phyloP scores from a whole-genome alignment of 2,797 vertebrate genomes.

The Oreochromis grahami region DNA sequence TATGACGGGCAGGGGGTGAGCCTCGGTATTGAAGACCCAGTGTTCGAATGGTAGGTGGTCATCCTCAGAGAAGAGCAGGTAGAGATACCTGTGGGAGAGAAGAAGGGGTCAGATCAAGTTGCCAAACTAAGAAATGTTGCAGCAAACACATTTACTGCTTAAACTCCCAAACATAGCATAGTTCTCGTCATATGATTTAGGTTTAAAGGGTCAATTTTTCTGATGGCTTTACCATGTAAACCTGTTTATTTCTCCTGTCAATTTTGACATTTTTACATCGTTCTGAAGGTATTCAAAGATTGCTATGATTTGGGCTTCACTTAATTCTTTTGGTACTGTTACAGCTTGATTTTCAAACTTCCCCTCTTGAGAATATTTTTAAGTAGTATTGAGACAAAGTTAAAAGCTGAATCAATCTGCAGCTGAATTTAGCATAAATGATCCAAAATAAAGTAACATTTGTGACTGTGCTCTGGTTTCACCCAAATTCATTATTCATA shows the following conservation, averaged over 20 bases:
- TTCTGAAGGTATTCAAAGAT: no score
- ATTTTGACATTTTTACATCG: background rate
- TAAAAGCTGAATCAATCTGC: background rate
- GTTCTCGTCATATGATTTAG: no score
- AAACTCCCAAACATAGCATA: background rate
- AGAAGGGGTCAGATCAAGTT: background rate
- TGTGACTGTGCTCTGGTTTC: background rate
- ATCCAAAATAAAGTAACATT: background rate
- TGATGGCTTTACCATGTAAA: background rate
- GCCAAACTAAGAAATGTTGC: background rate
- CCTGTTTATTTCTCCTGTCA: background rate
- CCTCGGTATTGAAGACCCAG: constrained; percentile 98
- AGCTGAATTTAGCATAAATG: background rate
- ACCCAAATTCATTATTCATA: background rate
- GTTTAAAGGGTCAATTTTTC: no score
- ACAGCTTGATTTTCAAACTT: background rate
- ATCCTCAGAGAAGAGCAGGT: constrained; percentile 95
- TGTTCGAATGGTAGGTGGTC: constrained; percentile 92
- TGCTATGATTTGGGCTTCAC: no score
- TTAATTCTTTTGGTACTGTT: no score
- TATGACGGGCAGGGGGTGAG: constrained; percentile 93
- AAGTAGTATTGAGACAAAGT: background rate
- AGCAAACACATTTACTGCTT: background rate
- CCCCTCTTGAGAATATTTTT: background rate
- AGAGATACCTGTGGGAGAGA: constrained; percentile 83